Conservation (phyloP, 2,113 vertebrate genomes). For the Mola mola region DNA sequence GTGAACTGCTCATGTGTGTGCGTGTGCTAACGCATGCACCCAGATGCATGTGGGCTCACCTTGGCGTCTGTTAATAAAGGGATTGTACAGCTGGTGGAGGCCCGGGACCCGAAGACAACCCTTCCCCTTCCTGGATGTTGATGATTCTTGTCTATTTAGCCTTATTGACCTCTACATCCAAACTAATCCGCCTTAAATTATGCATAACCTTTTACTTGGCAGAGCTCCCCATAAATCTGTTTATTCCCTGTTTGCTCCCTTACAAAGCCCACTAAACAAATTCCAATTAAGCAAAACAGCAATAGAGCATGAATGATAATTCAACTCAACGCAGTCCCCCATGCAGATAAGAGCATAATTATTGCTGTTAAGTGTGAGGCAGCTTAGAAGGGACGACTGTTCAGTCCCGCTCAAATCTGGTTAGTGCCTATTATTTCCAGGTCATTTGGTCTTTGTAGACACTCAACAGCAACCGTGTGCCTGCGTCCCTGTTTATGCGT, state of each 20-base stretch:
- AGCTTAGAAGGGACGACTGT: slow-evolving; percentile 36
- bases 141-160: slow-evolving; percentile 72
- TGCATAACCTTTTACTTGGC: slow-evolving; percentile 80
- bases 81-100: slow-evolving; percentile 35
- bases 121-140: slow-evolving; percentile 50
- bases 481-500: background rate
- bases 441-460: slow-evolving; percentile 41
- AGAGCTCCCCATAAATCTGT: slow-evolving; percentile 74
- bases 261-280: slow-evolving; percentile 75
- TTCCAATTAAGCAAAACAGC: slow-evolving; percentile 78
- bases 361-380: slow-evolving; percentile 57
- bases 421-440: slow-evolving; percentile 46
- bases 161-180: slow-evolving; percentile 77
- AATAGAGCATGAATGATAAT: slow-evolving; percentile 75
- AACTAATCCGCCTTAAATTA: slow-evolving; percentile 79
- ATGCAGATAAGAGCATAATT: slow-evolving; percentile 73
- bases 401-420: slow-evolving; percentile 39
- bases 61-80: slow-evolving; percentile 28
- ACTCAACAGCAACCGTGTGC: background rate
- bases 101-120: slow-evolving; percentile 30
- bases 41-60: background rate
- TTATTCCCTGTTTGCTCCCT: slow-evolving; percentile 74
- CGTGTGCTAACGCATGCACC: slow-evolving; percentile 8
- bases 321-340: slow-evolving; percentile 55
- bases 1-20: slow-evolving; percentile 9